A percentile compares a stretch with the other conserved stretches of the same genome.
Evolutionary conservation across 2,113 vertebrate genomes (phyloP).

Genomic region (Callocephalon fimbriatum): DNA sequence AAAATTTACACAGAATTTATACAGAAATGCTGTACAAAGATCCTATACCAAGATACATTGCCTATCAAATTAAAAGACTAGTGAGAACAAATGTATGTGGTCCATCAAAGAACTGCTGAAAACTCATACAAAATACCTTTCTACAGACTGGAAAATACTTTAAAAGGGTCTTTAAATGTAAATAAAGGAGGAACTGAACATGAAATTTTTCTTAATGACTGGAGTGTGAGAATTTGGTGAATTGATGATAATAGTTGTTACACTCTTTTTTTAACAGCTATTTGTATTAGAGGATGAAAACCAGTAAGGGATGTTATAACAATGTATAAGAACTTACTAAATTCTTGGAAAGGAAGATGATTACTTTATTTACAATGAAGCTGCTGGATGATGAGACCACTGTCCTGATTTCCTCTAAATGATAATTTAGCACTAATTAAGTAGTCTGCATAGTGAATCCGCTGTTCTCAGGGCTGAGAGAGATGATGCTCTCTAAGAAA

Average conservation of each 20-base stretch:
- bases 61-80: neutral
- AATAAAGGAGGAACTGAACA: neutral
- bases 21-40: neutral
- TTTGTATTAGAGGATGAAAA: neutral
- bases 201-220: neutral
- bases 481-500: neutral
- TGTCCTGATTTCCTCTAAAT: neutral
- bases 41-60: neutral
- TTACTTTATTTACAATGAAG: neutral
- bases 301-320: neutral
- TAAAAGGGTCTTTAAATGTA: neutral
- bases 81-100: neutral
- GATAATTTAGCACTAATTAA: neutral
- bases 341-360: neutral
- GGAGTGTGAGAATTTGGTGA: neutral
- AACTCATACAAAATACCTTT: neutral
- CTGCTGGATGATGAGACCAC: neutral
- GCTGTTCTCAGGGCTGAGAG: neutral
- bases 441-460: neutral
- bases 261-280: rapidly evolving
- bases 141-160: neutral
- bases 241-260: neutral
- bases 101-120: neutral
- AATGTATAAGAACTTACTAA: neutral
- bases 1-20: neutral